These are phyloP conservation scores for Leistus spinibarbis DNA, from an alignment of 2,888 invertebrate genomes.

Conservation along the genomic window DNA sequence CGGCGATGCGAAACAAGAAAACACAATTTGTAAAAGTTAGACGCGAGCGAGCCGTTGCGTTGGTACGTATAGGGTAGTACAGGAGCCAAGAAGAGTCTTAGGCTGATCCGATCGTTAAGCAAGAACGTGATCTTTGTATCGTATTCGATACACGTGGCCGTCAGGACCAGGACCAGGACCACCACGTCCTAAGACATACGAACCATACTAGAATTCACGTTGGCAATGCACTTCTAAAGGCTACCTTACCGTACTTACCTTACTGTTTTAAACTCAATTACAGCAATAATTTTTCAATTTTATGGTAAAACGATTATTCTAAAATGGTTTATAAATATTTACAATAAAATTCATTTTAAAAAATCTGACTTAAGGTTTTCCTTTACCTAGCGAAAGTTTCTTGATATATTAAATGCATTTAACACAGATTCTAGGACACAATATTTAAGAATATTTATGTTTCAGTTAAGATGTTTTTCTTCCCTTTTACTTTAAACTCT, in stretches of 20 bases:
- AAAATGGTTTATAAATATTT: no score
- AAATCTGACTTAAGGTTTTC: no score
- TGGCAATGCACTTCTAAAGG: neutral
- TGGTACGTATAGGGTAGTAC: slow-evolving; percentile 48
- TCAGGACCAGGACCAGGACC: neutral
- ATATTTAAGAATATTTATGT: neutral
- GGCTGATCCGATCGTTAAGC: slow-evolving; percentile 56
- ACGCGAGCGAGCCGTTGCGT: slow-evolving; percentile 31
- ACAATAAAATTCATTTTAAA: no score
- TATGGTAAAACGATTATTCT: no score
- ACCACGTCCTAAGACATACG: neutral
- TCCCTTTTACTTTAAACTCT: no score
- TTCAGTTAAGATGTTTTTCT: neutral
- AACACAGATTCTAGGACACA: no score
- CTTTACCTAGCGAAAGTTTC: no score
- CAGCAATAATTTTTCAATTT: no score
- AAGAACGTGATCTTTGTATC: slow-evolving; percentile 54
- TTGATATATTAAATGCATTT: no score
- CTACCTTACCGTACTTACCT: neutral
- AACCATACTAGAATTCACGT: neutral
- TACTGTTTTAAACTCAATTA: neutral
- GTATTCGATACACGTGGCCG: slow-evolving; percentile 53
- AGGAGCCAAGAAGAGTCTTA: slow-evolving; percentile 48
- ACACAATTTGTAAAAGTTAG: slow-evolving; percentile 57
- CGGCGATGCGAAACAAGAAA: slow-evolving; percentile 52